A percentile compares a stretch with the other conserved stretches of the same genome.
Evolutionary conservation across 2,888 invertebrate species (phyloP).

Genomic region (Ctenicera cuprea): DNA sequence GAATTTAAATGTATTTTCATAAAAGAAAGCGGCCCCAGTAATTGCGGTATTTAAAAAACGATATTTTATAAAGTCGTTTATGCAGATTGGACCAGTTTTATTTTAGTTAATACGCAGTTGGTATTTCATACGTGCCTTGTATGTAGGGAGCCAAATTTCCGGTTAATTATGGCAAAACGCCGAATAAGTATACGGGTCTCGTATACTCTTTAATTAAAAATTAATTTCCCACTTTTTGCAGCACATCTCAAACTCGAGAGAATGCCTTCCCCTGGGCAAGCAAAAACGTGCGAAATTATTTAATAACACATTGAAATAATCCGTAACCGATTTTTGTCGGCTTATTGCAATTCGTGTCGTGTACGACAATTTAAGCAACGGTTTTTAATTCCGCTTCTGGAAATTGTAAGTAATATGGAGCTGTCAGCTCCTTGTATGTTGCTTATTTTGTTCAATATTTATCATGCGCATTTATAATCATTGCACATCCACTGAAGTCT

Average conservation of each 20-base stretch:
- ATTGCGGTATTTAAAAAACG: conserved; percentile 65
- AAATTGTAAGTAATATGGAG: conserved; percentile 31
- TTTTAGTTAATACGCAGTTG: conserved; percentile 38
- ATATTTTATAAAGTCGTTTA: conserved; percentile 64
- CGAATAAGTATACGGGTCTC: background rate
- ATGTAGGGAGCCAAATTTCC: conserved; percentile 33
- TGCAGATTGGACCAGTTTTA: conserved; percentile 60
- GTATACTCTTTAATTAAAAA: conserved; percentile 31
- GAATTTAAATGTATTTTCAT: conserved; percentile 66
- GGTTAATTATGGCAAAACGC: conserved; percentile 36
- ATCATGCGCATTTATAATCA: conserved; percentile 60
- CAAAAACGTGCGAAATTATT: conserved; percentile 36
- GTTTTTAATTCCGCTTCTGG: conserved; percentile 18
- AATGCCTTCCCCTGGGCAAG: background rate
- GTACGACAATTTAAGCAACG: conserved; percentile 15
- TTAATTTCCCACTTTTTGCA: conserved; percentile 23
- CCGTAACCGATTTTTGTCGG: conserved; percentile 21
- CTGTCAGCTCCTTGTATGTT: conserved; percentile 39
- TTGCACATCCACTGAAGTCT: conserved; percentile 62
- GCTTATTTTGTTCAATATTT: conserved; percentile 64
- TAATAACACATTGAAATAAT: conserved; percentile 5
- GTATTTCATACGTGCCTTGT: conserved; percentile 32
- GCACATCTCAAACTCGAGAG: conserved; percentile 1
- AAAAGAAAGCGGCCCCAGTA: conserved; percentile 62
- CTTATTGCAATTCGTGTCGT: conserved; percentile 36